Evolutionary conservation across 1,140 invertebrate genomes (phyloP).

Genomic region (Hycleus phaleratus): DNA sequence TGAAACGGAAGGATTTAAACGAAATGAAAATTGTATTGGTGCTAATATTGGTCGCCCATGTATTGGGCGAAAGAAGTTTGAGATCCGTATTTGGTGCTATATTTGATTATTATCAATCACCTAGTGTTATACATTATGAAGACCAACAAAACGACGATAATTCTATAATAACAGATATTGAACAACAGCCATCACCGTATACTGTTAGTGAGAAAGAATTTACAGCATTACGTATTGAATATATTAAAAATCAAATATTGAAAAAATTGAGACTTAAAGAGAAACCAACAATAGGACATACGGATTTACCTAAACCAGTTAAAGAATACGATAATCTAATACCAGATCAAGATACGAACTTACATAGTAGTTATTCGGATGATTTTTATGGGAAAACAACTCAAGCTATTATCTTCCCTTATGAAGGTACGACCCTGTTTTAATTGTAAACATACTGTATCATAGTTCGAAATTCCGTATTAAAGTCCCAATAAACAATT

Average conservation of each 20-base stretch:
- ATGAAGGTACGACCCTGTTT: conserved; percentile 51
- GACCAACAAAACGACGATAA: not conserved
- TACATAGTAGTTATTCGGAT: conserved; percentile 49
- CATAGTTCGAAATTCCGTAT: conserved; percentile 23
- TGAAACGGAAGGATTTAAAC: not conserved
- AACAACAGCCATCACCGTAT: too few relatives aligned
- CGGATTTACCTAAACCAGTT: conserved; percentile 59
- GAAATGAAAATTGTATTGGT: too few relatives aligned
- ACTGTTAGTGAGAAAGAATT: conserved; percentile 40
- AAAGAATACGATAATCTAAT: conserved; percentile 49
- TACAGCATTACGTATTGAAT: conserved; percentile 59
- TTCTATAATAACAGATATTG: not conserved
- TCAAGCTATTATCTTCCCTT: conserved; percentile 68
- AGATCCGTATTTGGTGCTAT: not conserved
- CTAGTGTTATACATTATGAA: not conserved
- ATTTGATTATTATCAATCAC: conserved; percentile 13
- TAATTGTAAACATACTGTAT: conserved; percentile 14
- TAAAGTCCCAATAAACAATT: conserved; percentile 12
- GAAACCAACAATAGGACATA: conserved; percentile 54
- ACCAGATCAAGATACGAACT: conserved; percentile 42
- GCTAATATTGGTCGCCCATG: not conserved
- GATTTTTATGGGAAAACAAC: conserved; percentile 73
- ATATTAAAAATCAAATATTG: conserved; percentile 73
- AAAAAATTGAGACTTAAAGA: conserved; percentile 66
- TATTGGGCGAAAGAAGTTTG: conserved; percentile 16